Evolutionary conservation across 2,113 vertebrate genomes (phyloP), one percentile per base, ranked within the genome.

Genomic region (Centropus bengalensis): DNA sequence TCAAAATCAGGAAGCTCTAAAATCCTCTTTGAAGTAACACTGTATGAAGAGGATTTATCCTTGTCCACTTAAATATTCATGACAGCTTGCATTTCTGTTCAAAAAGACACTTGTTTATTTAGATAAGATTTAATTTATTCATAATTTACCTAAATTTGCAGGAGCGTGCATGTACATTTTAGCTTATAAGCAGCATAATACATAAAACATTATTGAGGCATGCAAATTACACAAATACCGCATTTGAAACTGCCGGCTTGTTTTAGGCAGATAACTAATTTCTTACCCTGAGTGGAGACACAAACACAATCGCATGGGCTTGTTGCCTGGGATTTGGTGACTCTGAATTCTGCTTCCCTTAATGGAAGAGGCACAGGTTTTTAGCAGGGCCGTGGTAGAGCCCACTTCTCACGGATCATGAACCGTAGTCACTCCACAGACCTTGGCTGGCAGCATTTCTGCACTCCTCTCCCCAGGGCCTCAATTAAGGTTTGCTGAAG

Each of bases 41-140:
- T 94, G 95, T 95, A 78, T 93, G 93, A 96, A 97, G 96, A 95
- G 91, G 96, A 95, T 97, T 97, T 95, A 96, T 97, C 96, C 96
- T 85, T 97, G 96, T 98, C 97, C 97, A 97, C 97, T 98, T 98
- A 98, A 98, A 98, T 98, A 98, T 98, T 98, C 98, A 98, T 97
- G 97, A 94, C 97, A 97, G 96, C 96, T 98, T 97, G 96, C 97
- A 93, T 97, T 98, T 94, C 92, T 97, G 95, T 97, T 97, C 97
- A 97, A 97, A 98, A 98, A 98, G 97, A 98, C 98, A 98, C 98
- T 98, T 98, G 98, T 98, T 98, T 98, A 98, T 98, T 98, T 98
- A 98, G 98, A 98, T 98, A 98, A 98, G 98, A 98, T 98, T 98
- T 98, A 98, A 98, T 98, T 98, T 98, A 98, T 98, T 98, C 98